A percentile compares a stretch with the other conserved stretches of the same genome.
Conservation (phyloP, 2,888 invertebrate genomes). For the Pterobdella sp. region DNA sequence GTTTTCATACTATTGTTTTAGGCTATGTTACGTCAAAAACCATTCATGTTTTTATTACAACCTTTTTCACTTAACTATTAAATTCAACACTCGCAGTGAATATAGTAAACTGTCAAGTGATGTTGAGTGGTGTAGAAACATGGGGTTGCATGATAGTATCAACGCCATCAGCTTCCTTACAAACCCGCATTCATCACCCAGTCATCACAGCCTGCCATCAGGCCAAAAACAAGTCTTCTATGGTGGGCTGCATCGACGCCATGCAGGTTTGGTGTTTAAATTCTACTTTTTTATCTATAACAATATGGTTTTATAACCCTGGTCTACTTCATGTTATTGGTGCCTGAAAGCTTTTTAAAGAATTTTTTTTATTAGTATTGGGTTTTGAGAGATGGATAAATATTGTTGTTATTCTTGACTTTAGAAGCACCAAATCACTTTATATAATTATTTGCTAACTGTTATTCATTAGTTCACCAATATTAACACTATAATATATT, state of each 20-base stretch:
- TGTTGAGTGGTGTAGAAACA: constrained; percentile 90
- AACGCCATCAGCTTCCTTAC: constrained; percentile 87
- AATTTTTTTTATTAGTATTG: too few species aligned
- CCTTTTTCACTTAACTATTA: neutral
- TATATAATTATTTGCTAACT: too few species aligned
- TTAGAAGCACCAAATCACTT: too few species aligned
- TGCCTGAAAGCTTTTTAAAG: too few species aligned
- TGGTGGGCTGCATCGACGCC: constrained; percentile 87
- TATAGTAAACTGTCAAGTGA: constrained; percentile 76
- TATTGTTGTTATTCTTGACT: too few species aligned
- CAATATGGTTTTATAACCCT: too few species aligned
- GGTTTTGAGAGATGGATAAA: too few species aligned
- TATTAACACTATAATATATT: too few species aligned
- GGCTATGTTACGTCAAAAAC: neutral
- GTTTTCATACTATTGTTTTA: neutral
- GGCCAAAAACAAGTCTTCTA: constrained; percentile 84
- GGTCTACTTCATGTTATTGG: too few species aligned
- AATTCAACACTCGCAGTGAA: constrained; percentile 59
- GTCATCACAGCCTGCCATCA: constrained; percentile 73
- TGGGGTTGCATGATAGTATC: constrained; percentile 93
- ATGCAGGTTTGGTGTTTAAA: constrained; percentile 70
- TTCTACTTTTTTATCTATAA: too few species aligned
- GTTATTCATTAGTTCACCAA: too few species aligned
- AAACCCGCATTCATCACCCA: constrained; percentile 78
- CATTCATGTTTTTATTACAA: neutral